phyloP scores from a whole-genome alignment of 2,888 invertebrate species.

The Acleris cristana region DNA sequence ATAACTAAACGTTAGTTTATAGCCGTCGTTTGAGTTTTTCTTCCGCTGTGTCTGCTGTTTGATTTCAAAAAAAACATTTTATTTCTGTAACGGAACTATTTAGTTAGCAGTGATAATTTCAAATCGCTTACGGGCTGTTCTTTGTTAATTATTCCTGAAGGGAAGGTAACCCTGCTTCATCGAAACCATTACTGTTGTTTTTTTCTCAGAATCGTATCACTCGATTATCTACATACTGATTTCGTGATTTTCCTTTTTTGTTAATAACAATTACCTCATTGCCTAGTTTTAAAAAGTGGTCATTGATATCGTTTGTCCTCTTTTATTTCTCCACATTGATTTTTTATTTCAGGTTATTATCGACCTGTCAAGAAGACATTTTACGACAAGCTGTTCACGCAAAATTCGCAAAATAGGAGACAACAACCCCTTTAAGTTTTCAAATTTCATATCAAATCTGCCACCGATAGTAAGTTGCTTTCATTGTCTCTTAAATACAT shows the following conservation, averaged over 20 bases:
- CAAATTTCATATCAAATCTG: conserved; percentile 82
- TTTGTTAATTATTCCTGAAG: conserved; percentile 17
- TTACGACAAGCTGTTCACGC: conserved; percentile 71
- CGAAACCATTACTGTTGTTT: conserved; percentile 28
- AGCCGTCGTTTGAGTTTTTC: conserved; percentile 69
- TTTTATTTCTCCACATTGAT: conserved; percentile 69
- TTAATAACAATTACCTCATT: conserved; percentile 10
- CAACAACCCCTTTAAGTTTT: conserved; percentile 81
- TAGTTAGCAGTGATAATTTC: conserved; percentile 40
- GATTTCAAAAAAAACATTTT: conserved; percentile 56
- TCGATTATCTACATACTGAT: conserved; percentile 22
- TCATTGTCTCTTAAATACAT: conserved; percentile 40
- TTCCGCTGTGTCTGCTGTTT: conserved; percentile 73
- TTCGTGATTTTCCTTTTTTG: conserved; percentile 16
- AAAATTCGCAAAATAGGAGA: conserved; percentile 83
- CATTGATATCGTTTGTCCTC: conserved; percentile 34
- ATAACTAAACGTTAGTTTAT: conserved; percentile 56
- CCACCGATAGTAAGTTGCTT: conserved; percentile 77
- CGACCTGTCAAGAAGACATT: conserved; percentile 83
- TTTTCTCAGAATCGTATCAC: conserved; percentile 27
- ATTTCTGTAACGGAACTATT: conserved; percentile 48
- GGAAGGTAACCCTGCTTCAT: conserved; percentile 32
- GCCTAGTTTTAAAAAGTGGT: conserved; percentile 18
- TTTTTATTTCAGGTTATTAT: conserved; percentile 82
- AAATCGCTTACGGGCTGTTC: conserved; percentile 10